phyloP scores from a whole-genome alignment of 2,113 vertebrate genomes.

The Deroptyus accipitrinus region DNA sequence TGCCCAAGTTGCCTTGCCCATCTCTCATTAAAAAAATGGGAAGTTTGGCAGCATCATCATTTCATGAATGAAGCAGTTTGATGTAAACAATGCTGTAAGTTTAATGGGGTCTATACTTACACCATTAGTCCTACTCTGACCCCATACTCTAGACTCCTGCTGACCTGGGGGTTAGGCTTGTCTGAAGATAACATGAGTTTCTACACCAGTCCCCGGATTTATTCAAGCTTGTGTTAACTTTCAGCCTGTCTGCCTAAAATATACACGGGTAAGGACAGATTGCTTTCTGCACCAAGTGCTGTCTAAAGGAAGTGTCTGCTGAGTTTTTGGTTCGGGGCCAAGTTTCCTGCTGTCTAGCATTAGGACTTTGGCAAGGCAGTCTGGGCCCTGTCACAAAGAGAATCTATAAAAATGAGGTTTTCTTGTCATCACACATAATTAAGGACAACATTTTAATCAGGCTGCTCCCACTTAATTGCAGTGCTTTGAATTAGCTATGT shows the following conservation, averaged over 20 bases:
- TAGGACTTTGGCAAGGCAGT: slow-evolving; percentile 56
- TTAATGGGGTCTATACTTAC: slow-evolving; percentile 36
- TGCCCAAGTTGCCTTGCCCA: slow-evolving; percentile 39
- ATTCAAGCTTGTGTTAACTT: slow-evolving; percentile 47
- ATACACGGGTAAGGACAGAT: slow-evolving; percentile 49
- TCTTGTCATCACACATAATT: slow-evolving; percentile 63
- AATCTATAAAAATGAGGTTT: slow-evolving; percentile 53
- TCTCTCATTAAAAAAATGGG: background rate
- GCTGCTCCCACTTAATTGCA: slow-evolving; percentile 63
- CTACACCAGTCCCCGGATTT: slow-evolving; percentile 9
- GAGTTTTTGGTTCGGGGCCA: slow-evolving; percentile 51
- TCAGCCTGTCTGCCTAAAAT: slow-evolving; percentile 55
- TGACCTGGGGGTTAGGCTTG: slow-evolving; percentile 19
- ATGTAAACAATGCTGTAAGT: slow-evolving; percentile 8
- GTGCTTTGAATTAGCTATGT: background rate
- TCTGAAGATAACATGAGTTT: slow-evolving; percentile 61
- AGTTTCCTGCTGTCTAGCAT: slow-evolving; percentile 63
- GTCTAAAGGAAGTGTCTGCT: slow-evolving; percentile 65
- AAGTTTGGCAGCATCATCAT: slow-evolving; percentile 35
- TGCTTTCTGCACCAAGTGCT: slow-evolving; percentile 16
- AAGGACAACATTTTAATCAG: slow-evolving; percentile 67
- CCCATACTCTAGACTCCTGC: slow-evolving; percentile 47
- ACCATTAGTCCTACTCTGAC: slow-evolving; percentile 50
- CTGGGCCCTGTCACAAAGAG: slow-evolving; percentile 51
- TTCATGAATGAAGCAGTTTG: slow-evolving; percentile 55